These are phyloP conservation scores for Drosophila varians DNA, from an alignment of 1,140 invertebrate species.

Conservation along the genomic window DNA sequence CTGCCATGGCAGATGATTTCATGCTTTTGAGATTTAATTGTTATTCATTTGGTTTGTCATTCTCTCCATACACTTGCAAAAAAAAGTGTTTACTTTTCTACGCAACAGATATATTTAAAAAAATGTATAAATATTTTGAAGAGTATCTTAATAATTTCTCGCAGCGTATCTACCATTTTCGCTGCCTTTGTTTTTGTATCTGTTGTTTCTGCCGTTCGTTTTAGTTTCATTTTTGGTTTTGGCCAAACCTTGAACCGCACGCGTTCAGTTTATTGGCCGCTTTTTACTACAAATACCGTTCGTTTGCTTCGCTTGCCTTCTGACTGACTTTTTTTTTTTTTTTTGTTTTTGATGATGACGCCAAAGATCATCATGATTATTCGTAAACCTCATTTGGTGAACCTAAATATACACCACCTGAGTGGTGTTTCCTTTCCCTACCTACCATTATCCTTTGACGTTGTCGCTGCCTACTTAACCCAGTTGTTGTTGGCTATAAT, in stretches of 20 bases:
- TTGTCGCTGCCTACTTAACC: conserved; percentile 29
- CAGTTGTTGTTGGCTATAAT: conserved; percentile 53
- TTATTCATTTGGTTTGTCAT: conserved; percentile 68
- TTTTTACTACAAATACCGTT: conserved; percentile 83
- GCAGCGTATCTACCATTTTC: conserved; percentile 22
- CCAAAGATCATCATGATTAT: conserved; percentile 39
- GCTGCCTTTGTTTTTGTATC: conserved; percentile 29
- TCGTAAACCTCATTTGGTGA: conserved; percentile 18
- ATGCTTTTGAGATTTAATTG: conserved; percentile 81
- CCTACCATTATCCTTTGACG: too few relatives aligned
- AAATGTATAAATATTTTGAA: background rate
- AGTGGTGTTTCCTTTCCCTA: too few relatives aligned
- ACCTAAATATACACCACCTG: conserved; percentile 6
- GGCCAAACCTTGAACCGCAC: conserved; percentile 82
- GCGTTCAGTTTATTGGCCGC: conserved; percentile 82
- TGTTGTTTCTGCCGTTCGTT: conserved; percentile 49
- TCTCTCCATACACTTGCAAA: background rate
- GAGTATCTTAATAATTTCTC: background rate
- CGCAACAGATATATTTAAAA: background rate
- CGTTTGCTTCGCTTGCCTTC: conserved; percentile 49
- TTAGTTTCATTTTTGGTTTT: conserved; percentile 78
- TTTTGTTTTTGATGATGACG: conserved; percentile 46
- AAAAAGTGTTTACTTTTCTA: background rate
- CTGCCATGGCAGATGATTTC: conserved; percentile 72
- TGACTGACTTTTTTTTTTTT: conserved; percentile 48